phyloP scores from a whole-genome alignment of 2,113 vertebrate genomes.

The Tachysurus fulvidraco region DNA sequence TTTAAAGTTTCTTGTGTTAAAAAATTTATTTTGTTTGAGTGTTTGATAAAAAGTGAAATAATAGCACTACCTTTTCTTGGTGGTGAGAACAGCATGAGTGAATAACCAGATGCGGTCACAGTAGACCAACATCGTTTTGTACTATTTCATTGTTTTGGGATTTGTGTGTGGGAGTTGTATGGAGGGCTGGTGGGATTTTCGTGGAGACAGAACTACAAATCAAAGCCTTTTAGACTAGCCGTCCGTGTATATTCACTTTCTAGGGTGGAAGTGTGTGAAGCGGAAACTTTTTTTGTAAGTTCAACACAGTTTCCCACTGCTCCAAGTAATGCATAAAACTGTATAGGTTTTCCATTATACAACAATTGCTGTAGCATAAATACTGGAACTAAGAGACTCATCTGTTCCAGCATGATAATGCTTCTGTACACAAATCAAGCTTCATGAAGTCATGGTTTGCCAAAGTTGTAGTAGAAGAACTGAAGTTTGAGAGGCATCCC shows the following conservation, averaged over 20 bases:
- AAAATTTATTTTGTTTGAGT: not conserved
- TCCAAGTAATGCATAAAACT: not conserved
- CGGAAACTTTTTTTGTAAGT: slow-evolving; percentile 20
- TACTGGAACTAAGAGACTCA: not conserved
- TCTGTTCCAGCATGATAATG: not conserved
- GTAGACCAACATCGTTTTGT: slow-evolving; percentile 71
- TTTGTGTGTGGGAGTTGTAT: slow-evolving; percentile 74
- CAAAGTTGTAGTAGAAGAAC: not conserved
- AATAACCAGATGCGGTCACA: slow-evolving; percentile 79
- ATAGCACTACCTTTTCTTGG: not conserved
- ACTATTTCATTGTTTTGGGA: slow-evolving; percentile 76
- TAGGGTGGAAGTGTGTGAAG: slow-evolving; percentile 30
- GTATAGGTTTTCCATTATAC: not conserved
- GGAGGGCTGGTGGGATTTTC: slow-evolving; percentile 65
- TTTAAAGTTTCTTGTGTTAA: not conserved
- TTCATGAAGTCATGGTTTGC: not conserved
- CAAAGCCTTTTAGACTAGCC: slow-evolving; percentile 71
- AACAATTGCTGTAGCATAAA: not conserved
- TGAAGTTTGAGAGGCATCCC: not conserved
- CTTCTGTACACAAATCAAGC: not conserved
- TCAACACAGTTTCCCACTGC: slow-evolving; percentile 33
- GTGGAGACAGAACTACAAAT: slow-evolving; percentile 71
- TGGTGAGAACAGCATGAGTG: slow-evolving; percentile 66
- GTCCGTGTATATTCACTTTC: slow-evolving; percentile 53
- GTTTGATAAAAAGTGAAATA: not conserved